phyloP scores from a whole-genome alignment of 92 coral and sea anemone genomes.

The Paramuricea clavata region DNA sequence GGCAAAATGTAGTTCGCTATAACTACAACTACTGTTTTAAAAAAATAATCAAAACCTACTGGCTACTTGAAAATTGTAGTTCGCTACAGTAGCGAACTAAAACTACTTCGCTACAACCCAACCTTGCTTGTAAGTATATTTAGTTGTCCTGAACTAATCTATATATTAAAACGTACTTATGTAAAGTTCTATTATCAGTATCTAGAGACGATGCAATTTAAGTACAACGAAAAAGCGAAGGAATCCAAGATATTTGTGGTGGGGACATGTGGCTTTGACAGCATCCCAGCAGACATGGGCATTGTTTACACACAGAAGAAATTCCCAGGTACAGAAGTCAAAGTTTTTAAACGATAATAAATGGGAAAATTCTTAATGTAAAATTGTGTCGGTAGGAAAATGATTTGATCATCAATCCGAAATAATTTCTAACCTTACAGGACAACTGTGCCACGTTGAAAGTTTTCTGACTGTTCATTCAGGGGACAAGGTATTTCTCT shows the following conservation, averaged over 20 bases:
- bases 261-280: slow-evolving; percentile 99
- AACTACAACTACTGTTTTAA: too few species aligned
- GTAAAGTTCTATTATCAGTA: slow-evolving; percentile 66
- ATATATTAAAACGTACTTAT: too few species aligned
- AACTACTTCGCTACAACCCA: too few species aligned
- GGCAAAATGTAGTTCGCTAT: too few species aligned
- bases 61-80: too few species aligned
- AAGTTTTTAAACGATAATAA: background rate
- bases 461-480: slow-evolving; percentile 76
- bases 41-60: too few species aligned
- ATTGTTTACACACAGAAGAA: slow-evolving; percentile 78
- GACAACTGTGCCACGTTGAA: slow-evolving; percentile 92
- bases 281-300: slow-evolving; percentile 99
- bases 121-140: too few species aligned
- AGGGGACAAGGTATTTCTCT: slow-evolving; percentile 81
- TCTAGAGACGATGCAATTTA: slow-evolving; percentile 88
- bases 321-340: slow-evolving; percentile 87
- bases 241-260: slow-evolving; percentile 74
- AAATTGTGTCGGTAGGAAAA: too few species aligned
- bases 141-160: too few species aligned
- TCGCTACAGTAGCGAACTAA: too few species aligned
- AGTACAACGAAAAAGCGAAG: slow-evolving; percentile 86
- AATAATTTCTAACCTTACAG: slow-evolving; percentile 41
- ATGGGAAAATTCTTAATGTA: background rate
- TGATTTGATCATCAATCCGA: too few species aligned